Evolutionary conservation across 2,113 vertebrate genomes (phyloP).

Genomic region (Himantopus leucocephalus): DNA sequence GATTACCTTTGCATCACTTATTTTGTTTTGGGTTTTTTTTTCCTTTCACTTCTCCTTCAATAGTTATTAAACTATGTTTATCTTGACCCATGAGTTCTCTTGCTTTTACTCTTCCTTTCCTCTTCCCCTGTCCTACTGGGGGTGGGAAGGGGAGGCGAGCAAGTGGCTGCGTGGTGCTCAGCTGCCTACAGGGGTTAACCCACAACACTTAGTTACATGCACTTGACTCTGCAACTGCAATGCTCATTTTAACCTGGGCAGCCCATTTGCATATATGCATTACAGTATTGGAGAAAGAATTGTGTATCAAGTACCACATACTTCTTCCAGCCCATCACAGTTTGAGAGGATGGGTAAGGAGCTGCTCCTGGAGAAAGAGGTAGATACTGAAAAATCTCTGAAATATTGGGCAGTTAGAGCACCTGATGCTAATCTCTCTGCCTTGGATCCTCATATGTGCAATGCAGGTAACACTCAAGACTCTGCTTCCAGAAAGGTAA

Average conservation of each 20-base stretch:
- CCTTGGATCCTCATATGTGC: background rate
- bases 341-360: background rate
- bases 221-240: background rate
- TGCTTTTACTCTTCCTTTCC: background rate
- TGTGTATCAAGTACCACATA: background rate
- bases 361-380: background rate
- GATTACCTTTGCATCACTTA: background rate
- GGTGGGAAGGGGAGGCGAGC: background rate
- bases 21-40: background rate
- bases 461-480: background rate
- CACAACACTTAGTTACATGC: background rate
- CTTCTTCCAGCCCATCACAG: background rate
- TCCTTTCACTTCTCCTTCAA: background rate
- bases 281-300: background rate
- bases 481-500: background rate
- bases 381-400: background rate
- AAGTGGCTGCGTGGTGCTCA: background rate
- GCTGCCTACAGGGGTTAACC: background rate
- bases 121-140: background rate
- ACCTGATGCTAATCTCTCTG: background rate
- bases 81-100: background rate
- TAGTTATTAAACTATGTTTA: background rate
- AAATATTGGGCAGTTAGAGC: background rate
- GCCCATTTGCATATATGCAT: background rate
- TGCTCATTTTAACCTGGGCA: background rate